A percentile compares a stretch with the other conserved stretches of the same genome.
Conservation (phyloP, 2,113 vertebrate species). For the Geococcyx californianus region DNA sequence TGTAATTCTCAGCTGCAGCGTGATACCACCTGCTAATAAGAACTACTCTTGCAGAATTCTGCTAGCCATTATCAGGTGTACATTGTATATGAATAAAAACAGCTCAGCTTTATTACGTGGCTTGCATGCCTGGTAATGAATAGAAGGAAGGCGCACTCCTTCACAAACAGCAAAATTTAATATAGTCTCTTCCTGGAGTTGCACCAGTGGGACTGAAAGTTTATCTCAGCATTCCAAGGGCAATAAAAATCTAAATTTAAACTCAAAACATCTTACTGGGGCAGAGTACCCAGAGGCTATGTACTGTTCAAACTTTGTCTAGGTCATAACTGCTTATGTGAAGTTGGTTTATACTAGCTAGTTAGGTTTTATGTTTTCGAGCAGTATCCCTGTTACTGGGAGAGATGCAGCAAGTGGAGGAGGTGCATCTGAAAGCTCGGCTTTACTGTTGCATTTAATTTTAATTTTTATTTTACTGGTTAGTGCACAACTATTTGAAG, state of each 20-base stretch:
- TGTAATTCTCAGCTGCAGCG: background rate
- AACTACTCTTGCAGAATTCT: constrained; percentile 2
- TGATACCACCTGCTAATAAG: background rate
- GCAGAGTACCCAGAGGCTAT: constrained; percentile 13
- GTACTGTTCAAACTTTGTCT: constrained; percentile 46
- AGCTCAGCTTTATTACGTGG: constrained; percentile 30
- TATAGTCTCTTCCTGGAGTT: constrained; percentile 48
- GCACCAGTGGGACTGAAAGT: constrained; percentile 42
- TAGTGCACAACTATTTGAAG: background rate
- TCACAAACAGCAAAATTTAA: constrained; percentile 46
- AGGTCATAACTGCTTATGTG: constrained; percentile 29
- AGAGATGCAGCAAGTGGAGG: background rate
- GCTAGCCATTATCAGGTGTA: background rate
- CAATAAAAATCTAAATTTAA: constrained; percentile 70
- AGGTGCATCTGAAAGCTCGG: background rate
- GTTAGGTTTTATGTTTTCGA: background rate
- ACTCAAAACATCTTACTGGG: background rate
- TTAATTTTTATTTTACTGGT: background rate
- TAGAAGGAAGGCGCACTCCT: constrained; percentile 1
- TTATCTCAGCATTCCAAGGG: constrained; percentile 55
- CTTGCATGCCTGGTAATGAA: constrained; percentile 51
- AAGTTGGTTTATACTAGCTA: constrained; percentile 6
- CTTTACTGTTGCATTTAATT: background rate
- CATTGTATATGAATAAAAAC: background rate
- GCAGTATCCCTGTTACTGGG: background rate